Percentiles rank a stretch among this genome's conserved stretches.
Evolutionary conservation across 2,888 invertebrate genomes (phyloP).

Genomic region (Latrodectus elegans): DNA sequence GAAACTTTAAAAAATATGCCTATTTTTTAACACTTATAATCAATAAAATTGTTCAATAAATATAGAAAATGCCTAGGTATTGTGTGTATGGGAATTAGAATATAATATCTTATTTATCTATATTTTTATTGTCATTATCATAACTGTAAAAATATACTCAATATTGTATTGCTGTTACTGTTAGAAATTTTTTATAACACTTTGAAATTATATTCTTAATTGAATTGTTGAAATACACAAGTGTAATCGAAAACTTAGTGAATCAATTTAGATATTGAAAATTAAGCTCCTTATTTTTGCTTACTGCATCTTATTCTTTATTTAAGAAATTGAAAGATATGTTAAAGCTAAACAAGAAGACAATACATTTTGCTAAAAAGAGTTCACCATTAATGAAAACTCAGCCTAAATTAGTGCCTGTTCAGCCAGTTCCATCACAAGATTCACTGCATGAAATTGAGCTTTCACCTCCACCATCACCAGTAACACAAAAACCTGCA

Average conservation of each 20-base stretch:
- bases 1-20: too few species aligned
- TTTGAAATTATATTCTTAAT: background rate
- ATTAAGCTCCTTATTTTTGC: too few species aligned
- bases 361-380: background rate
- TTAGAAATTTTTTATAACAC: too few species aligned
- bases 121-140: too few species aligned
- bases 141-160: too few species aligned
- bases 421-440: constrained; percentile 5
- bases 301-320: background rate
- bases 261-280: too few species aligned
- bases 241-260: background rate
- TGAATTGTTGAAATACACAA: background rate
- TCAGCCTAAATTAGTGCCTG: background rate
- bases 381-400: background rate
- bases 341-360: constrained; percentile 73
- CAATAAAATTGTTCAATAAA: too few species aligned
- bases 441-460: constrained; percentile 11
- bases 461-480: constrained; percentile 46
- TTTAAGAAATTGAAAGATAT: constrained; percentile 77
- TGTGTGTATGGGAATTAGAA: too few species aligned
- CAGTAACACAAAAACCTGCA: constrained; percentile 22
- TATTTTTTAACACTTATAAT: too few species aligned
- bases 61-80: too few species aligned
- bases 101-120: too few species aligned
- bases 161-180: too few species aligned